Percentiles rank a stretch among this genome's conserved stretches.
phyloP scores from a whole-genome alignment of 2,113 vertebrate species.

The Vimba vimba region DNA sequence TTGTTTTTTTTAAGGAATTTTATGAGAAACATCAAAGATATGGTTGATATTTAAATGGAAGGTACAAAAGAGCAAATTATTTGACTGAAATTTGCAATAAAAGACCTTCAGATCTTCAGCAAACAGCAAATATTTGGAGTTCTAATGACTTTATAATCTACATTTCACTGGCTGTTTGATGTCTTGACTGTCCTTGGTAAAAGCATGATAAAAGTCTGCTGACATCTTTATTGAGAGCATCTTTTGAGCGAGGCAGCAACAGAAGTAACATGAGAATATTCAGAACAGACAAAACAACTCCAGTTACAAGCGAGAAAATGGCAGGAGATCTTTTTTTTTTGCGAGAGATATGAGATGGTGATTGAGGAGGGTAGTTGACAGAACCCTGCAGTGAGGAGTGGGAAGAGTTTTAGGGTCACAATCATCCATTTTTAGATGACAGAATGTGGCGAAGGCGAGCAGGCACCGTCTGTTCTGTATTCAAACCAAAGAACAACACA shows the following conservation, averaged over 20 bases:
- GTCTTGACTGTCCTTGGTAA: background rate
- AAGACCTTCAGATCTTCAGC: background rate
- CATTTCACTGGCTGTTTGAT: background rate
- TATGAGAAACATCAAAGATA: background rate
- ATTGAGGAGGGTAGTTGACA: background rate
- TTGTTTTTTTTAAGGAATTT: background rate
- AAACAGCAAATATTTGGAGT: background rate
- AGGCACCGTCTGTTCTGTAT: slow-evolving; percentile 32
- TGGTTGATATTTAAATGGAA: background rate
- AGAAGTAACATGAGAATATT: slow-evolving; percentile 6
- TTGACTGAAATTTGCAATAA: background rate
- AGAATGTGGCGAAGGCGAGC: slow-evolving; percentile 11
- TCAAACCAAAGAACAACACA: slow-evolving; percentile 39
- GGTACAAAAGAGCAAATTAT: background rate
- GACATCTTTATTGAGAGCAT: slow-evolving; percentile 23
- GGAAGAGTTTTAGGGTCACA: slow-evolving; percentile 27
- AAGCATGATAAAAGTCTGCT: background rate
- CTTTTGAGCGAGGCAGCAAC: background rate
- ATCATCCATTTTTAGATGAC: slow-evolving; percentile 38
- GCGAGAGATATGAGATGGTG: background rate
- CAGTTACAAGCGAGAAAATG: background rate
- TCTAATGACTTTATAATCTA: background rate
- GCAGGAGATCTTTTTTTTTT: slow-evolving; percentile 12
- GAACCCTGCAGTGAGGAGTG: slow-evolving; percentile 1
- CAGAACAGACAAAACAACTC: slow-evolving; percentile 18